A percentile compares a stretch with the other conserved stretches of the same genome.
Conservation (phyloP, 2,797 vertebrate species). For the Peromyscus attwateri region DNA sequence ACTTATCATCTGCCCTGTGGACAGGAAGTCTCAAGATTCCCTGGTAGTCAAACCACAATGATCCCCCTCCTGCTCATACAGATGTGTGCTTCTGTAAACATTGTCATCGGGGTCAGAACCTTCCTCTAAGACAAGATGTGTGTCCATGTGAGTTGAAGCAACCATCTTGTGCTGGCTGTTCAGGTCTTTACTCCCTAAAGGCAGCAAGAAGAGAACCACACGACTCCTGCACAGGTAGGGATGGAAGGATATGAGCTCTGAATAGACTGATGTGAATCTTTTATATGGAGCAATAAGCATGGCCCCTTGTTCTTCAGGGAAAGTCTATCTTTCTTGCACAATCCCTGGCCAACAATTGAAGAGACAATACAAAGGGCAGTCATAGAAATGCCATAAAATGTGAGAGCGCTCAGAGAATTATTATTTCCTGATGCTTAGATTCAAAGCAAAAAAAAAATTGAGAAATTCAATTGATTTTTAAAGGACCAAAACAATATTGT, state of each 20-base stretch:
- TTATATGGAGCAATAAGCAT: background rate
- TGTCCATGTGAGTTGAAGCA: background rate
- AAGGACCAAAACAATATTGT: background rate
- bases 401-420: background rate
- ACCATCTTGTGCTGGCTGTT: background rate
- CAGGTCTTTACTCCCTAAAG: conserved; percentile 36
- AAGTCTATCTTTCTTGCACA: background rate
- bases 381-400: background rate
- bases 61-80: background rate
- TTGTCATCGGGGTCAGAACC: background rate
- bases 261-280: background rate
- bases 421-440: background rate
- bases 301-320: background rate
- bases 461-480: conserved; percentile 9
- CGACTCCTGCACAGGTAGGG: background rate
- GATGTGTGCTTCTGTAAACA: background rate
- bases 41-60: background rate
- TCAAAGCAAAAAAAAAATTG: background rate
- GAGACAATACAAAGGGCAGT: background rate
- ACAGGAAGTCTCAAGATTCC: background rate
- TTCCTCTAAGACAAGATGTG: background rate
- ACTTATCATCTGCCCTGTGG: background rate
- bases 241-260: background rate
- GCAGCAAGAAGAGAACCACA: background rate
- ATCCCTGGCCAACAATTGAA: background rate